A percentile compares a stretch with the other conserved stretches of the same genome.
These are phyloP conservation scores for Tapirus indicus DNA, from an alignment of 2,797 vertebrate genomes.

Conservation along the genomic window DNA sequence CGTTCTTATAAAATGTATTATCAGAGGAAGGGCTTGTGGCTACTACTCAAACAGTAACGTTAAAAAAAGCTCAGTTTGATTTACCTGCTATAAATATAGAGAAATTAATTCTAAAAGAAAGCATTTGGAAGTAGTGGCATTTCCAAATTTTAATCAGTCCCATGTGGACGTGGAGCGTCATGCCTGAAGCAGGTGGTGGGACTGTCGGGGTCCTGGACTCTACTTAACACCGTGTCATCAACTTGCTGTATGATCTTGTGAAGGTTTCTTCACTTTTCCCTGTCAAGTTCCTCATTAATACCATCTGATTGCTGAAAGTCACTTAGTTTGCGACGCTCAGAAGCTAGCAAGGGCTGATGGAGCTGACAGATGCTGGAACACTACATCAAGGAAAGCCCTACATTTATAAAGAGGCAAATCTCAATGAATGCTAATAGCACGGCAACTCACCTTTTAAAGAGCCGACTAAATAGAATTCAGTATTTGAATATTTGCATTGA, in stretches of 20 bases:
- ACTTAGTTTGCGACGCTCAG: background rate
- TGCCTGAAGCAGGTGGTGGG: background rate
- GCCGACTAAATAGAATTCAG: background rate
- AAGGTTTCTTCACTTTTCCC: background rate
- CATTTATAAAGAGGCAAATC: background rate
- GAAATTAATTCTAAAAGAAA: background rate
- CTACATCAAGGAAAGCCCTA: background rate
- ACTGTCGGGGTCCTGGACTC: background rate
- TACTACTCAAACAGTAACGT: background rate
- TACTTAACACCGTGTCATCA: background rate
- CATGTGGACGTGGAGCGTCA: background rate
- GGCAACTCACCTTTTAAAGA: background rate
- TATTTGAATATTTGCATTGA: background rate
- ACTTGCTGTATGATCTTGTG: background rate
- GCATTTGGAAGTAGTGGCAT: background rate
- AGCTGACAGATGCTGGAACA: background rate
- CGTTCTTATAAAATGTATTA: background rate
- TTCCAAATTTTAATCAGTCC: background rate
- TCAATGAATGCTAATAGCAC: background rate
- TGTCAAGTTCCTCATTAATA: background rate
- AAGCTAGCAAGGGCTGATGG: background rate
- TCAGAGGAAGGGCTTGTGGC: conserved; percentile 2
- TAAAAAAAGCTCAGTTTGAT: background rate
- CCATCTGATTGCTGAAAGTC: background rate
- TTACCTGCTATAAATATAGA: background rate